Conservation (phyloP, 2,797 vertebrate genomes). For the Podargus strigoides region DNA sequence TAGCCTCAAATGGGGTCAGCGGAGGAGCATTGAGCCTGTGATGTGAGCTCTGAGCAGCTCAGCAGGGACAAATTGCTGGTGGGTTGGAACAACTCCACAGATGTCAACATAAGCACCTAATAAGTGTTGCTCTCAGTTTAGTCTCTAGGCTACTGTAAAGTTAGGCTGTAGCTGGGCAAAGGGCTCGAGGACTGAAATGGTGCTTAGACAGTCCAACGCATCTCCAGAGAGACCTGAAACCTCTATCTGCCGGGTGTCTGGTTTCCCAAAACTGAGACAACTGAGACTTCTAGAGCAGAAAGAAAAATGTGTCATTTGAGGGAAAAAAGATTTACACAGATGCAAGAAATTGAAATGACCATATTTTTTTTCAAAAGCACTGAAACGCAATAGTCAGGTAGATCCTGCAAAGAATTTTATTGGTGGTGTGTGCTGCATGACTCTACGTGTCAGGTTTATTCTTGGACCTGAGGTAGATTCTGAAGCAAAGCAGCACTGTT, state of each 20-base stretch:
- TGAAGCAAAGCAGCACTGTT: background rate
- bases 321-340: background rate
- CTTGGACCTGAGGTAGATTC: background rate
- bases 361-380: background rate
- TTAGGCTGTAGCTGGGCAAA: background rate
- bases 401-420: background rate
- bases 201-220: background rate
- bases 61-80: background rate
- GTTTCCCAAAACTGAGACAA: background rate
- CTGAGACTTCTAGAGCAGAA: background rate
- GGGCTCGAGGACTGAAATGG: background rate
- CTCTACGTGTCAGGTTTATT: background rate
- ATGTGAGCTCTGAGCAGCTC: background rate
- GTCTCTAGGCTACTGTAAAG: background rate
- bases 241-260: accelerated
- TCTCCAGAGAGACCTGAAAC: background rate
- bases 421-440: background rate
- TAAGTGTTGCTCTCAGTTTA: background rate
- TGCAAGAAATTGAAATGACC: background rate
- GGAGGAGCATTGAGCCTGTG: background rate
- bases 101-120: background rate
- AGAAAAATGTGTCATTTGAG: background rate
- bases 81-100: background rate
- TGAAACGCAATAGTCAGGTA: background rate
- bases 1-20: background rate